A percentile compares a stretch with the other conserved stretches of the same genome.
These are phyloP conservation scores for Lobophora halterata DNA, from an alignment of 2,888 invertebrate genomes.

Conservation along the genomic window DNA sequence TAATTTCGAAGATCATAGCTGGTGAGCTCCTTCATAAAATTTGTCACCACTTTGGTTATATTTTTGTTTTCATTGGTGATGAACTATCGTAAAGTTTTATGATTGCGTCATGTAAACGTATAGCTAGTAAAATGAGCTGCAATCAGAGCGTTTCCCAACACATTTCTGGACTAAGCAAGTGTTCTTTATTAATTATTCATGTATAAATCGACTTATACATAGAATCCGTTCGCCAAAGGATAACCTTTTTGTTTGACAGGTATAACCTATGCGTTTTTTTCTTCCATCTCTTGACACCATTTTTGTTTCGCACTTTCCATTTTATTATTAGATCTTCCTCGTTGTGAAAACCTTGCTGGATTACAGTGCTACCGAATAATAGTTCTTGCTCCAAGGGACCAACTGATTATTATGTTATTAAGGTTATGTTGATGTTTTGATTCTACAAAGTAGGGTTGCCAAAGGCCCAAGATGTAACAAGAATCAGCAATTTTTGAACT, in stretches of 20 bases:
- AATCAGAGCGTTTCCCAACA: slow-evolving; percentile 27
- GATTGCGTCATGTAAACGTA: slow-evolving; percentile 78
- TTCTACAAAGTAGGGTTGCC: slow-evolving; percentile 45
- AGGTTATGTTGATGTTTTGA: slow-evolving; percentile 81
- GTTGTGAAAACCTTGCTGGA: slow-evolving; percentile 10
- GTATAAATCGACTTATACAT: slow-evolving; percentile 32
- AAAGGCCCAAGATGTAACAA: too few species aligned
- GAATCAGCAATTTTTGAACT: slow-evolving; percentile 5
- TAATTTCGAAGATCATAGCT: slow-evolving; percentile 28
- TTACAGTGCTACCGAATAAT: slow-evolving; percentile 4
- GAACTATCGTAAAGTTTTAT: slow-evolving; percentile 61
- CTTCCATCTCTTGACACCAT: slow-evolving; percentile 65
- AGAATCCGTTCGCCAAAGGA: slow-evolving; percentile 34
- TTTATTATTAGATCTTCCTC: slow-evolving; percentile 41
- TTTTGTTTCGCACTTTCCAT: slow-evolving; percentile 64
- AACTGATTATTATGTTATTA: slow-evolving; percentile 36
- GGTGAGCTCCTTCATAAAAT: slow-evolving; percentile 46
- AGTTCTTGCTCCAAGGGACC: slow-evolving; percentile 14
- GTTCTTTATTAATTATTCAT: slow-evolving; percentile 9
- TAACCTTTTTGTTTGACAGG: slow-evolving; percentile 72
- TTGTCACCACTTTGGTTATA: slow-evolving; percentile 59
- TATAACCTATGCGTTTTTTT: slow-evolving; percentile 66
- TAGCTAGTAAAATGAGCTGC: slow-evolving; percentile 50
- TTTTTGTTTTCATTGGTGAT: slow-evolving; percentile 69
- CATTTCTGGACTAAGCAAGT: slow-evolving; percentile 4